A percentile compares a stretch with the other conserved stretches of the same genome.
Evolutionary conservation across 2,888 invertebrate species (phyloP).

Genomic region (Papilio demoleus): DNA sequence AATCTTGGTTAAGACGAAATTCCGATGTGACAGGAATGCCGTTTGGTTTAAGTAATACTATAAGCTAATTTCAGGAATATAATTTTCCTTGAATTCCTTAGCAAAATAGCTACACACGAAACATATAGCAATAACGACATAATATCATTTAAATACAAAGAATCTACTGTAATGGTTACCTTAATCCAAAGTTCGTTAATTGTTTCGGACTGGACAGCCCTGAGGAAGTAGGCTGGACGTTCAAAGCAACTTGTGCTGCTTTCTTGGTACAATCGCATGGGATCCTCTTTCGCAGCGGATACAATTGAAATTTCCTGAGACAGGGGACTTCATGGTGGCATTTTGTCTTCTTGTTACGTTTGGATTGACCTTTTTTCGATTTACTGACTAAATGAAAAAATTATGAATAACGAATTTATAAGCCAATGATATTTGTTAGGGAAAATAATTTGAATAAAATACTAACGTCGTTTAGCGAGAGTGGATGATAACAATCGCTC

Average conservation of each 20-base stretch:
- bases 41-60: neutral
- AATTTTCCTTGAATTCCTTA: neutral
- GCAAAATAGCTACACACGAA: no score
- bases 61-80: neutral
- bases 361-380: constrained; percentile 37
- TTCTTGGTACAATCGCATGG: neutral
- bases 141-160: neutral
- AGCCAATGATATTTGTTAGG: neutral
- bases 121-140: no score
- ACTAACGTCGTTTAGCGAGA: constrained; percentile 60
- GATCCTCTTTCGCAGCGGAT: neutral
- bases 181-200: neutral
- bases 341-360: constrained; percentile 38
- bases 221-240: neutral
- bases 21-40: no score
- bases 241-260: neutral
- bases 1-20: no score
- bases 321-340: neutral
- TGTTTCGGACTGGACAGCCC: neutral
- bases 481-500: constrained; percentile 64
- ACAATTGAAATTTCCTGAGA: constrained; percentile 16
- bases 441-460: neutral
- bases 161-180: neutral
- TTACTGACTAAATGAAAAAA: constrained; percentile 26
- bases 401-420: neutral